Percentiles rank a stretch among this genome's conserved stretches.
Conservation (phyloP, 2,113 vertebrate species). For the Otus sunia region DNA sequence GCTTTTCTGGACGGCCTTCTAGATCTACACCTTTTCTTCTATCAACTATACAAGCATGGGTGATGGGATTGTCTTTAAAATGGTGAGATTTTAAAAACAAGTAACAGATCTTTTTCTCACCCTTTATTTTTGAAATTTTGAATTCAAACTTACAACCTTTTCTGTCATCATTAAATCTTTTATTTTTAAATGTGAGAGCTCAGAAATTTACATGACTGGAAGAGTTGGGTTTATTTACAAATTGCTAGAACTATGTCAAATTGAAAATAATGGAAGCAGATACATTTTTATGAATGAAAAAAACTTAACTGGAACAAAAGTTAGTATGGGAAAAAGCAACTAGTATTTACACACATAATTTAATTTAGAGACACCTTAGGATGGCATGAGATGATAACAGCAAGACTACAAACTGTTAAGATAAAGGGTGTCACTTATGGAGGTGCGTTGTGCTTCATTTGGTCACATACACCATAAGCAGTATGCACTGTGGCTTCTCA, state of each 20-base stretch:
- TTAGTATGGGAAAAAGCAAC: neutral
- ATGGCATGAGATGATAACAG: neutral
- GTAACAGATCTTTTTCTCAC: neutral
- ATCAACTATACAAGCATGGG: fast-evolving
- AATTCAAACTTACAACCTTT: neutral
- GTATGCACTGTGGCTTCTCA: neutral
- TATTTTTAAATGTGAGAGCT: neutral
- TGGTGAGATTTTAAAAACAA: neutral
- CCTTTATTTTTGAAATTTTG: neutral
- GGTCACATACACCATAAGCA: neutral
- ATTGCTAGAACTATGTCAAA: neutral
- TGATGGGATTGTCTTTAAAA: neutral
- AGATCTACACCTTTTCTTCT: fast-evolving
- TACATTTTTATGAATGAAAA: neutral
- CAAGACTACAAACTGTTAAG: neutral
- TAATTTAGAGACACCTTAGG: neutral
- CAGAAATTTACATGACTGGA: neutral
- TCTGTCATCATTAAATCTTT: neutral
- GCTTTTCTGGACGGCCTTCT: neutral
- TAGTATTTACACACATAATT: neutral
- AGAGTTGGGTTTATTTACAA: neutral
- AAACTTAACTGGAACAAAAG: neutral
- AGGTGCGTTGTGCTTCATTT: neutral
- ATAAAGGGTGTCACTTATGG: neutral
- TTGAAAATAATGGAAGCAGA: neutral